These are phyloP conservation scores for Boloria selene DNA, from an alignment of 2,888 invertebrate genomes.

Conservation along the genomic window DNA sequence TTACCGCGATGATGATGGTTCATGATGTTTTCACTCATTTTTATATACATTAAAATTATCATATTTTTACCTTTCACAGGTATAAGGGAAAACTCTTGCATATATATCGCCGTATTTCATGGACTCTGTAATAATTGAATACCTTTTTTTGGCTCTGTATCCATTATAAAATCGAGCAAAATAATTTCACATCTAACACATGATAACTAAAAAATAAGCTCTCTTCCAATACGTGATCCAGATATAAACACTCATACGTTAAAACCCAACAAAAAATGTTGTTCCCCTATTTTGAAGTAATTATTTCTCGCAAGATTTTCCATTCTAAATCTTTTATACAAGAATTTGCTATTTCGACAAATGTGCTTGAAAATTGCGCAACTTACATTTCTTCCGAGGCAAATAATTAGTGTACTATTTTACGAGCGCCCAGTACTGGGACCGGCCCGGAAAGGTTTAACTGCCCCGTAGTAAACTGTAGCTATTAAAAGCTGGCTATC, in stretches of 20 bases:
- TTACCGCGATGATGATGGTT: neutral
- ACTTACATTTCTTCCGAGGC: constrained; percentile 17
- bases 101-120: no score
- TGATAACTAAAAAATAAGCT: no score
- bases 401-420: constrained; percentile 23
- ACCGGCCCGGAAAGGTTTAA: constrained; percentile 33
- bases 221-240: no score
- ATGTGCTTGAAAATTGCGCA: constrained; percentile 8
- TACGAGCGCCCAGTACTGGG: constrained; percentile 28
- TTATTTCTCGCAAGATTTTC: neutral
- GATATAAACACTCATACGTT: no score
- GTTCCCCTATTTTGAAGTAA: no score
- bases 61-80: no score
- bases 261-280: no score
- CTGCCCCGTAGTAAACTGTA: constrained; percentile 39
- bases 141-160: no score
- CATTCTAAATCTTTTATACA: constrained; percentile 5
- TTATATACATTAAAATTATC: neutral
- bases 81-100: no score
- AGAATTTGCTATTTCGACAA: constrained; percentile 5
- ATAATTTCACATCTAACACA: no score
- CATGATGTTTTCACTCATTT: neutral
- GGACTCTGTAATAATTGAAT: no score
- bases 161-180: no score
- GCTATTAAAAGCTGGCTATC: constrained; percentile 38